Base-by-base conservation (phyloP, 2,888 invertebrate species). In the Netelia inedita region DNA sequence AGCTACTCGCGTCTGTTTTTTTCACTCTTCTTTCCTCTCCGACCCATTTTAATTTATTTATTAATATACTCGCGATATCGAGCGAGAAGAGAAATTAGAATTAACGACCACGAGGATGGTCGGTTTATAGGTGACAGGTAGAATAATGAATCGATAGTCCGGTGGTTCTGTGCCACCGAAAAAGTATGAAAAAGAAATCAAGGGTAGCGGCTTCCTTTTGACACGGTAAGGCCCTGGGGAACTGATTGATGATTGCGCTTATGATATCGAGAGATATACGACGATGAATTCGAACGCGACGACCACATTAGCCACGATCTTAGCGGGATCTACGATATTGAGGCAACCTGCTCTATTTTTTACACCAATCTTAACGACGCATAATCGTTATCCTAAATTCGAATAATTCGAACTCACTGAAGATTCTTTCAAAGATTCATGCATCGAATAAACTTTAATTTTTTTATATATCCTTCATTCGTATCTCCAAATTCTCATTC, bases 181-280 rank as follows among this genome's bases (percentile, higher is more conserved):
- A 75, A 75, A 79, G 57, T 66, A 72, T 55, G 66, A 80, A 74
- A 76, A 83, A 69, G 81, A 75, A 74, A 79, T 41, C 79, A 75
- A 86, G 82, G 81, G 80, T 82, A 84, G 85, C 86, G 79, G 86
- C 82, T 74, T 71, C 78, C 74, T 71, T 65, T 78, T 78, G 72
- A 71, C 79, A 78, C 79, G 75, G 72, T 73, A 83, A 85, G 85
- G 74, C 81, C 81, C 61, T 73, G 81, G 74, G 74, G 79, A 89
- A 87, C 90, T 92, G 92, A 92, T 92, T 92, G 90, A 92, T 92
- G 92, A 91, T 89, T 88, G 71, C 83, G 87, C 83, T 86, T 83
- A 89, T 86, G 88, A 89, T 91, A 91, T 91, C 91, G 90, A 91
- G 90, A 91, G 91, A 87, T 85, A 78, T 82, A 73, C 35, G 57